These are phyloP conservation scores for Colaptes auratus DNA, from an alignment of 2,113 vertebrate genomes.

Conservation along the genomic window DNA sequence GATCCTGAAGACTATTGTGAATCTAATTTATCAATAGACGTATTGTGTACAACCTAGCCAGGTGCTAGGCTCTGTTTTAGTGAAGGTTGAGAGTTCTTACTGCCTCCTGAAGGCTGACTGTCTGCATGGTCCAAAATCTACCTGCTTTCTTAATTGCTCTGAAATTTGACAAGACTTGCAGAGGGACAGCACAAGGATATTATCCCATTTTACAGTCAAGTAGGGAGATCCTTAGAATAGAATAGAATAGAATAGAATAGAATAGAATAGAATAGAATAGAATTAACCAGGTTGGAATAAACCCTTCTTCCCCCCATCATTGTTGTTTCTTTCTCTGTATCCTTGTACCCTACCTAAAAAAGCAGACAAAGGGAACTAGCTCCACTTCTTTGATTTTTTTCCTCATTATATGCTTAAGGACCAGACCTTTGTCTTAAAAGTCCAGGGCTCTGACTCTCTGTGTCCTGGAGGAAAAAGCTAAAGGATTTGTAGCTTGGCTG, in stretches of 20 bases:
- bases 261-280: too few species aligned
- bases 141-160: not conserved
- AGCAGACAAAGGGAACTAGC: not conserved
- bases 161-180: not conserved
- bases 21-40: not conserved
- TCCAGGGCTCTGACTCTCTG: accelerated
- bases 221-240: not conserved
- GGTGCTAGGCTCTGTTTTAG: not conserved
- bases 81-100: not conserved
- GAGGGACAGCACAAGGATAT: not conserved
- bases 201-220: not conserved
- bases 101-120: not conserved
- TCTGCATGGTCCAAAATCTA: not conserved
- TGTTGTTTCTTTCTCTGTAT: not conserved
- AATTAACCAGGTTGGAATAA: too few species aligned
- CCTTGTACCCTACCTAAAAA: not conserved
- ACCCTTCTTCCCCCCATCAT: not conserved
- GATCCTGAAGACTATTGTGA: not conserved
- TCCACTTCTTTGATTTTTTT: not conserved
- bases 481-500: not conserved
- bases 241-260: too few species aligned
- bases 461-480: not conserved
- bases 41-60: not conserved
- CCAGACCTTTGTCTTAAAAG: not conserved
- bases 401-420: not conserved